Conservation (phyloP, 2,888 invertebrate species). For the Piscicola geometra region DNA sequence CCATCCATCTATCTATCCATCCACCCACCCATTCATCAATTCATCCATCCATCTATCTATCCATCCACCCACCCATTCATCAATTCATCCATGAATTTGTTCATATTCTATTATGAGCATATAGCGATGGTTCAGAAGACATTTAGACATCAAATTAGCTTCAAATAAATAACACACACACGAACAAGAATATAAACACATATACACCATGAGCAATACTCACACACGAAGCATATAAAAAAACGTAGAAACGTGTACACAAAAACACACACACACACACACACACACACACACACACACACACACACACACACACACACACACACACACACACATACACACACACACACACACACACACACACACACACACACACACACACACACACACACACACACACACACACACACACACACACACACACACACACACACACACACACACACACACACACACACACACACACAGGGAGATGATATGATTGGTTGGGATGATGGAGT, state of each 20-base stretch:
- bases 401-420: slow-evolving; percentile 26
- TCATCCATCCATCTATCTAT: slow-evolving; percentile 7
- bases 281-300: slow-evolving; percentile 19
- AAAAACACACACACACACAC: slow-evolving; percentile 18
- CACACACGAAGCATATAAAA: too few species aligned
- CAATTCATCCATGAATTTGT: slow-evolving; percentile 3
- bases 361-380: slow-evolving; percentile 22
- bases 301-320: slow-evolving; percentile 16
- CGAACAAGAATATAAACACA: too few species aligned
- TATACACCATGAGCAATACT: too few species aligned
- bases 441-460: slow-evolving; percentile 26
- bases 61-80: not conserved
- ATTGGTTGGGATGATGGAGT: not conserved
- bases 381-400: slow-evolving; percentile 23
- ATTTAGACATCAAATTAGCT: too few species aligned
- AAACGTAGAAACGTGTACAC: too few species aligned
- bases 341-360: slow-evolving; percentile 17
- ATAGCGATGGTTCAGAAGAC: too few species aligned
- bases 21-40: not conserved
- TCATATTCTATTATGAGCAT: too few species aligned
- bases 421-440: slow-evolving; percentile 19
- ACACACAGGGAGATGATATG: not conserved
- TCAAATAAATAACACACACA: not conserved
- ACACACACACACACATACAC: slow-evolving; percentile 25
- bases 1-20: not conserved